Conservation (phyloP, 1,140 invertebrate species). For the Holotrichia oblita region DNA sequence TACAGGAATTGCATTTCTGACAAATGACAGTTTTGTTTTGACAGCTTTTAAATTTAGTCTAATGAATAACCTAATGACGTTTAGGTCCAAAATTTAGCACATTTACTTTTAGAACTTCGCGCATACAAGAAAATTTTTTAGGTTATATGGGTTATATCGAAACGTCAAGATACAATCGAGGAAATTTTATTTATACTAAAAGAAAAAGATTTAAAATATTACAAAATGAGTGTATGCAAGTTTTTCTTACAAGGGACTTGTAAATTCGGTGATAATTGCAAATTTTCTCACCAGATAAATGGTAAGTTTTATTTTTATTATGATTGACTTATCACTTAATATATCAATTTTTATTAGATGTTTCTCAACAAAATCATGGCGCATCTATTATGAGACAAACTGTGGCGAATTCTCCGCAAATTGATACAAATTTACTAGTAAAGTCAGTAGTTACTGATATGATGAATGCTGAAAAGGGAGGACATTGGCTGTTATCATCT, state of each 20-base stretch:
- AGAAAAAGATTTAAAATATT: no score
- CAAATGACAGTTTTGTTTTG: not conserved
- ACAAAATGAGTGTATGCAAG: constrained; percentile 70
- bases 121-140: not conserved
- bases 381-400: constrained; percentile 30
- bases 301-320: constrained; percentile 54
- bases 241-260: constrained; percentile 73
- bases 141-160: not conserved
- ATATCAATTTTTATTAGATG: not conserved
- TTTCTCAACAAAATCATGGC: not conserved
- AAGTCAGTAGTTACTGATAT: constrained; percentile 68
- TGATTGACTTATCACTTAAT: not conserved
- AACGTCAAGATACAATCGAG: not conserved
- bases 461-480: constrained; percentile 66
- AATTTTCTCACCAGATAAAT: constrained; percentile 68
- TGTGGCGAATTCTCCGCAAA: constrained; percentile 48
- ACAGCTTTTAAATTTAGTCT: no score
- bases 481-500: constrained; percentile 71
- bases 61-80: not conserved
- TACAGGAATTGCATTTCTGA: constrained; percentile 13
- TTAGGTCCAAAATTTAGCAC: not conserved
- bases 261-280: constrained; percentile 70
- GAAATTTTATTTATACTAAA: not conserved
- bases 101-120: not conserved
- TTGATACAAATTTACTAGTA: constrained; percentile 58